These are phyloP conservation scores for Hyalella azteca DNA, from an alignment of 2,888 invertebrate species.

Conservation along the genomic window DNA sequence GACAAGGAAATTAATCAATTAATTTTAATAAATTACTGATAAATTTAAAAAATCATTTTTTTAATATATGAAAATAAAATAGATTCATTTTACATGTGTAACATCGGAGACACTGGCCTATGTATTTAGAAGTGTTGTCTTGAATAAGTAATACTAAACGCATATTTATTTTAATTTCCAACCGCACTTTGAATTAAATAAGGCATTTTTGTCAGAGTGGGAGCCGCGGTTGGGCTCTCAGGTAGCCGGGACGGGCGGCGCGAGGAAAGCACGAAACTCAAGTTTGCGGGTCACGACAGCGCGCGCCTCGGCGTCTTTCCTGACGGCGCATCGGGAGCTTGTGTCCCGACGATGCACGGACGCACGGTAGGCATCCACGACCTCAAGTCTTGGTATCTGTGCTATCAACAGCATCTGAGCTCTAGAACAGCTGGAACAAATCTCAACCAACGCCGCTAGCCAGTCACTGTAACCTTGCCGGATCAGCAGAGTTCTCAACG, in stretches of 20 bases:
- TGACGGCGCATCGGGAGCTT: constrained; percentile 20
- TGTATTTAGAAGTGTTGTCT: too few species aligned
- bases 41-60: too few species aligned
- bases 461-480: not conserved
- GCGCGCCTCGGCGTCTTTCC: constrained; percentile 30
- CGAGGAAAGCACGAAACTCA: constrained; percentile 29
- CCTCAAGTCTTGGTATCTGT: constrained; percentile 30
- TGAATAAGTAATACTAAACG: too few species aligned
- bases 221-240: not conserved
- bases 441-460: not conserved
- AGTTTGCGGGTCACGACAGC: constrained; percentile 24
- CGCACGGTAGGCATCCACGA: constrained; percentile 36
- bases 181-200: too few species aligned
- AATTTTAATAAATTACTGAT: too few species aligned
- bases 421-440: not conserved
- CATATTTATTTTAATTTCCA: too few species aligned
- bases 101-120: too few species aligned
- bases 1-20: too few species aligned
- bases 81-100: too few species aligned
- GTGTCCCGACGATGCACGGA: constrained; percentile 29
- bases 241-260: constrained; percentile 27
- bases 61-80: too few species aligned
- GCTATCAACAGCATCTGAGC: constrained; percentile 26
- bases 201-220: constrained; percentile 3
- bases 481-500: not conserved